A percentile compares a stretch with the other conserved stretches of the same genome.
Conservation (phyloP, 2,797 vertebrate species). For the Rhynchonycteris naso region DNA sequence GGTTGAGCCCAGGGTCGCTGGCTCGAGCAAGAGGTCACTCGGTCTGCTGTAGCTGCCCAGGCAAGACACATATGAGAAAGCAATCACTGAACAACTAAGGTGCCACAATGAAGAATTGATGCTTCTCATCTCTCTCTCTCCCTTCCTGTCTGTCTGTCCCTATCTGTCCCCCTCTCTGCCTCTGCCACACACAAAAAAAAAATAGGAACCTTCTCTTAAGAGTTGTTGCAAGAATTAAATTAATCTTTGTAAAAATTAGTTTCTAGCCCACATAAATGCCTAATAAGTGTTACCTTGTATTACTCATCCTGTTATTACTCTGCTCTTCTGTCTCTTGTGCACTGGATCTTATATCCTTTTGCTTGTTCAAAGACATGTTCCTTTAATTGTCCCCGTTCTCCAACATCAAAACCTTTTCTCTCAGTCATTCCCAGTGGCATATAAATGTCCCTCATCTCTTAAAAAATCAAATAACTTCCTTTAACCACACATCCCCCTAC, state of each 20-base stretch:
- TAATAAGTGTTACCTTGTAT: background rate
- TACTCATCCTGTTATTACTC: background rate
- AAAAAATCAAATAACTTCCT: background rate
- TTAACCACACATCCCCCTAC: background rate
- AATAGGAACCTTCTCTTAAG: background rate
- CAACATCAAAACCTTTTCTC: background rate
- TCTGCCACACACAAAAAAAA: background rate
- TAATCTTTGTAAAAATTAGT: background rate
- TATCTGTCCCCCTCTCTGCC: too few species aligned
- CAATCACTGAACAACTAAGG: too few species aligned
- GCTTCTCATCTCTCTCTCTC: too few species aligned
- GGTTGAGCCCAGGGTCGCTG: too few species aligned
- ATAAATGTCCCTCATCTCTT: background rate
- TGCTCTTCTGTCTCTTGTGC: background rate
- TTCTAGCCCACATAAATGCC: background rate
- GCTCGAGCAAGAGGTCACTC: too few species aligned
- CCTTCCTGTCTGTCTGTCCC: too few species aligned
- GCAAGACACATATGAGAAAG: too few species aligned
- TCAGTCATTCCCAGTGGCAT: background rate
- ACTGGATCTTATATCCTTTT: background rate
- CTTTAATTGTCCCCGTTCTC: background rate
- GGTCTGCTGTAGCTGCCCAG: too few species aligned
- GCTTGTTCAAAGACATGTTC: background rate
- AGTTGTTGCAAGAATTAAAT: constrained; percentile 1
- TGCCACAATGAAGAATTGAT: too few species aligned